Evolutionary conservation across 23 tunicate genomes (phyloP).

Genomic region (Diplosoma virens): DNA sequence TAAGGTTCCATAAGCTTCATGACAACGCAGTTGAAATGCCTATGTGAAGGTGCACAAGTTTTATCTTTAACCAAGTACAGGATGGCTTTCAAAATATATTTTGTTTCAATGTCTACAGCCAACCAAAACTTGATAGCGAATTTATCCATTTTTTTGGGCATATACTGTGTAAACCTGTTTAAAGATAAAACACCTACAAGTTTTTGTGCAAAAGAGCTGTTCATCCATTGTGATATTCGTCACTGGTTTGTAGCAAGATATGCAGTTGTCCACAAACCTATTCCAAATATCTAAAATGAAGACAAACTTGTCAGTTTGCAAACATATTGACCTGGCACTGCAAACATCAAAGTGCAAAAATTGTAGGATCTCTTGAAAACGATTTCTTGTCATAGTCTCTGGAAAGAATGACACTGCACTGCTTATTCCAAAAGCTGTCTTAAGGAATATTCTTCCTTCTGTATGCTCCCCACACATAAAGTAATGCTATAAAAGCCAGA

Average conservation of each 20-base stretch:
- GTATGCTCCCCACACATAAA: slow-evolving; percentile 18
- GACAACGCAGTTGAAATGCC: too few relatives aligned
- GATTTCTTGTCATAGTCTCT: too few relatives aligned
- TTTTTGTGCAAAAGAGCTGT: neutral
- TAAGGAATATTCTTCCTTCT: slow-evolving; percentile 7
- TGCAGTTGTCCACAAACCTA: neutral
- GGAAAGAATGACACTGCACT: slow-evolving; percentile 18
- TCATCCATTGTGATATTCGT: neutral
- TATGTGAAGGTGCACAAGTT: neutral
- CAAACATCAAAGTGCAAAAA: neutral
- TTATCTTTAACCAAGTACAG: neutral
- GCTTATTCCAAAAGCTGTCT: slow-evolving; percentile 17
- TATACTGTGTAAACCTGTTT: neutral
- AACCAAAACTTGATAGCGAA: neutral
- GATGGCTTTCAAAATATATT: neutral
- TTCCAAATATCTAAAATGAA: neutral
- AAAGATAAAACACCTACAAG: neutral
- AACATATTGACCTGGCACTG: neutral
- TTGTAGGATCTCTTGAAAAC: too few relatives aligned
- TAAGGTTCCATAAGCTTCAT: neutral
- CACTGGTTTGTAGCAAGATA: neutral
- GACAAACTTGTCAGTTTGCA: neutral
- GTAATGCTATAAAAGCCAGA: neutral
- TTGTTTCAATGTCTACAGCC: neutral
- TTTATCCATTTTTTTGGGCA: neutral